phyloP scores from a whole-genome alignment of 2,797 vertebrate species.

The Darevskia mixta region DNA sequence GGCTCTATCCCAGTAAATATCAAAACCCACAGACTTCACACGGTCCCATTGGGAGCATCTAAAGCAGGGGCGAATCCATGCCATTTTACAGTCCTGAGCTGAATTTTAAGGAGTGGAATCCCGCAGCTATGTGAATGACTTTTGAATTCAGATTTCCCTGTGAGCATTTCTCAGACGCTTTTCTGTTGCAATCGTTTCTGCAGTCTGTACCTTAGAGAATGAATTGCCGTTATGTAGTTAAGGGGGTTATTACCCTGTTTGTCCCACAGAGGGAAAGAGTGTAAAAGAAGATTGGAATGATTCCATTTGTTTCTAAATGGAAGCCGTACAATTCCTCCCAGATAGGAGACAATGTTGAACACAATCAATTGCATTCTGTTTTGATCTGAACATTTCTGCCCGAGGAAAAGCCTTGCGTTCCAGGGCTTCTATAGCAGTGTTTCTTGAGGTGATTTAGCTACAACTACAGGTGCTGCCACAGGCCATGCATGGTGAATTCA shows the following conservation, averaged over 20 bases:
- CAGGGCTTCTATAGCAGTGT: background rate
- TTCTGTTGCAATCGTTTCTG: slow-evolving; percentile 27
- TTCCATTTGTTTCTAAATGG: background rate
- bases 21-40: slow-evolving; percentile 39
- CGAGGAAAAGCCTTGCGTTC: background rate
- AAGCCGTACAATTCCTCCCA: too few species aligned
- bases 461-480: background rate
- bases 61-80: slow-evolving; percentile 34
- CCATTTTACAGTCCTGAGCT: slow-evolving; percentile 55
- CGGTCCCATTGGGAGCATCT: slow-evolving; percentile 47
- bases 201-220: slow-evolving; percentile 50
- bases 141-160: slow-evolving; percentile 25
- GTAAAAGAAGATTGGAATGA: background rate
- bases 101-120: slow-evolving; percentile 59
- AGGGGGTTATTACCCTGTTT: background rate
- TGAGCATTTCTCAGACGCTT: slow-evolving; percentile 28
- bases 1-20: slow-evolving; percentile 37
- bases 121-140: slow-evolving; percentile 42
- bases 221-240: background rate
- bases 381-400: background rate
- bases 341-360: background rate
- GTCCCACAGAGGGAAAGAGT: background rate
- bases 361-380: background rate
- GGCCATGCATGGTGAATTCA: background rate
- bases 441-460: background rate